A percentile compares a stretch with the other conserved stretches of the same genome.
Evolutionary conservation across 2,113 vertebrate genomes (phyloP).

Genomic region (Pristiophorus japonicus): DNA sequence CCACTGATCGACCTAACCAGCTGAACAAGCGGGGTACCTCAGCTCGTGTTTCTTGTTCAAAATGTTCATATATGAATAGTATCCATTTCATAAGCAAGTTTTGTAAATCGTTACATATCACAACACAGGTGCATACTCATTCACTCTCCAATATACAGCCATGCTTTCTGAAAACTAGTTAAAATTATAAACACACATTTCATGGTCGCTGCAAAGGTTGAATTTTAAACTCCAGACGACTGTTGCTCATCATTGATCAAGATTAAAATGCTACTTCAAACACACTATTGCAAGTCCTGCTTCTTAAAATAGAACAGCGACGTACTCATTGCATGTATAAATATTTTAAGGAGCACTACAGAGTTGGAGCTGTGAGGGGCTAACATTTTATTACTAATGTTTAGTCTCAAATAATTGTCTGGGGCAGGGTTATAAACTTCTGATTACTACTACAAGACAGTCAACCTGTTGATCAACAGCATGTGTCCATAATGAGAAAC

Average conservation of each 20-base stretch:
- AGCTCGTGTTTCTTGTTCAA: neutral
- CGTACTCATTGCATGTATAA: slow-evolving; percentile 5
- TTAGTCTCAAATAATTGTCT: neutral
- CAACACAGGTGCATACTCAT: neutral
- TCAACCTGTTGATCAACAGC: neutral
- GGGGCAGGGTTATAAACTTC: neutral
- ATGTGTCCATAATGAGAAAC: neutral
- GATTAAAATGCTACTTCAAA: slow-evolving; percentile 7
- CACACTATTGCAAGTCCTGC: neutral
- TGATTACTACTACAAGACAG: neutral
- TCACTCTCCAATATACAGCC: neutral
- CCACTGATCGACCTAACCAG: neutral
- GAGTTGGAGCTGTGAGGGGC: neutral
- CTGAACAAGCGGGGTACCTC: neutral
- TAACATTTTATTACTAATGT: neutral
- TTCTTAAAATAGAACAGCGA: slow-evolving; percentile 9
- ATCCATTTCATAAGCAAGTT: neutral
- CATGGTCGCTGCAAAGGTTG: neutral
- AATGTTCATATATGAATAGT: neutral
- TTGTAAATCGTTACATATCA: neutral
- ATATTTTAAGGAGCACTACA: neutral
- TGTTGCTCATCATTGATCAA: neutral
- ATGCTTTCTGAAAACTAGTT: neutral
- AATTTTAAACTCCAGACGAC: slow-evolving; percentile 22
- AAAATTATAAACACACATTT: neutral